These are phyloP conservation scores for Mus pahari DNA, from an alignment of 2,113 vertebrate genomes.

Conservation along the genomic window DNA sequence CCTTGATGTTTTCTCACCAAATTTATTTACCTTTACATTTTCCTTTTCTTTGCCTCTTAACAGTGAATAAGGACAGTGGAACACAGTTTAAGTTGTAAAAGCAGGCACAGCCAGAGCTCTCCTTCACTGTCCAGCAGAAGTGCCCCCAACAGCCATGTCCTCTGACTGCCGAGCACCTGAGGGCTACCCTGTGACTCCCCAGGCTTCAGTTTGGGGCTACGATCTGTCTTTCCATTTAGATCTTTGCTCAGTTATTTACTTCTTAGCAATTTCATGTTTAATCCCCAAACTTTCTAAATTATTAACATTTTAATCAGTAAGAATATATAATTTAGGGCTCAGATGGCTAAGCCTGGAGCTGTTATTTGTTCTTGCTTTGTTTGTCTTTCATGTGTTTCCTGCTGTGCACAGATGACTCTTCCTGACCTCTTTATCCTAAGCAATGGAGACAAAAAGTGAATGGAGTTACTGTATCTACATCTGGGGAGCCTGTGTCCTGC, in stretches of 20 bases:
- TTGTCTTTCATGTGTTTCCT: background rate
- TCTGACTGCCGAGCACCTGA: background rate
- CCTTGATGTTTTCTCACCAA: background rate
- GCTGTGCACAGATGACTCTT: background rate
- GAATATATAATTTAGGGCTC: background rate
- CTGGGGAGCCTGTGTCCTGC: background rate
- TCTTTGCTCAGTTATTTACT: background rate
- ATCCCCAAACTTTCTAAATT: background rate
- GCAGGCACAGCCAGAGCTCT: fast-evolving
- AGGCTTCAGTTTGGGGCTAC: background rate
- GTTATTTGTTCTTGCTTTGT: background rate
- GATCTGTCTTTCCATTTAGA: background rate
- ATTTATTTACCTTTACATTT: background rate
- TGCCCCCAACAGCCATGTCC: background rate
- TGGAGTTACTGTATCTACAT: background rate
- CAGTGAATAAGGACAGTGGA: background rate
- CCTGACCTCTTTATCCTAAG: background rate
- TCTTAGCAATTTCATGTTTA: background rate
- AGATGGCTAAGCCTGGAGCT: background rate
- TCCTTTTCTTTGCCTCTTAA: background rate
- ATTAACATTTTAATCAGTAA: slow-evolving; percentile 4
- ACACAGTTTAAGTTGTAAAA: background rate
- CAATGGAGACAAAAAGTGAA: no score
- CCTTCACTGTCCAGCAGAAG: fast-evolving
- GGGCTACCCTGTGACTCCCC: no score